Base-by-base conservation (phyloP, 2,888 invertebrate species). In the Dexiosoma caninum region DNA sequence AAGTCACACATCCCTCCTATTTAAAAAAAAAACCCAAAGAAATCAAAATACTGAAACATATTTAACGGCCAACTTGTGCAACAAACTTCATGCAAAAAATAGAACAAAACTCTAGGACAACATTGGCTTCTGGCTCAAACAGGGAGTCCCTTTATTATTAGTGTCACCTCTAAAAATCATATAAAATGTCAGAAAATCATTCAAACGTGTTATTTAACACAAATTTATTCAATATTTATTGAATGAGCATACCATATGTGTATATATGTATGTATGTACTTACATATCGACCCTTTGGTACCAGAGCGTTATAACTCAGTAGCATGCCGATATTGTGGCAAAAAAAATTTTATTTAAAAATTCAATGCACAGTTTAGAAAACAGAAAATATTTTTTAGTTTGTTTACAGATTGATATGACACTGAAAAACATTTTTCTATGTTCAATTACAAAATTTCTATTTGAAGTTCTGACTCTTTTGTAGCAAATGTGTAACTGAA, bases 1-100 rank as follows among this genome's bases (percentile, higher is more conserved):
- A 57, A 64, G 23, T 32, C 42, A 72, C 37, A 46, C 64, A 57
- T 60, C 59, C 67, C 76, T 69, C 67, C 67, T 30, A 49, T 60
- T 76, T 53, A 23, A 49, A 9, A 16, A 49, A 42, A 44, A 23
- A 66, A 27, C 27, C 6, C 6, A 40, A 19, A 12, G n/a, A 44
- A 53, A 53, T 60, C 53, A 62, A 60, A 74, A 66, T 57, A 40
- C 53, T 55, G 27, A 66, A 37, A 44, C 32, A 40, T 0, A n/a
- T 37, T 66, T 40, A 46, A 55, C 40, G 21, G 42, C 21, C 30
- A 42, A 21, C 21, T 53, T 4, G 3, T 21, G 7, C 46, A 5
- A 40, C 37, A 55, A 19, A 12, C 51, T 64, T n/a, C n/a, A 55
- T 23, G 23, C n/a, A n/a, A n/a, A 57, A 40, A 46, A 37, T 7